A percentile compares a stretch with the other conserved stretches of the same genome.
Conservation (phyloP, 64 coral and sea anemone species). For the Dendrophyllia cribrosa region DNA sequence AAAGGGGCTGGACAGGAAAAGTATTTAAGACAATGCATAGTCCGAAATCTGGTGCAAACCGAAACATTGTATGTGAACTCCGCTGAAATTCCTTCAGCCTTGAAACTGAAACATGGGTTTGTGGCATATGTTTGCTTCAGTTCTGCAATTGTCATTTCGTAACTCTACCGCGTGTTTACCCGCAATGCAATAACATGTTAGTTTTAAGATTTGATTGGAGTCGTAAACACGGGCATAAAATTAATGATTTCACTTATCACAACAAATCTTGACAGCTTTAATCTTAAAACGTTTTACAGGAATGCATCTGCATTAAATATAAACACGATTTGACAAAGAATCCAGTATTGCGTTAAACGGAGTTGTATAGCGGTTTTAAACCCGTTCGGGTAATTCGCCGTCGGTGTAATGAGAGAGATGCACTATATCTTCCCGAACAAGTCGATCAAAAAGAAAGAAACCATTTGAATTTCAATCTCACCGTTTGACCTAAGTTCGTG, state of each 20-base stretch:
- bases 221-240: background rate
- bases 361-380: too few relatives aligned
- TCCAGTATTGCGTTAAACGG: background rate
- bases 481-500: too few relatives aligned
- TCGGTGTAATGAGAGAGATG: too few relatives aligned
- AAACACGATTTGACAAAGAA: background rate
- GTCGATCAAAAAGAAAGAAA: too few relatives aligned
- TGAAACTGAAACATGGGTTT: too few relatives aligned
- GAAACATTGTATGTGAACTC: background rate
- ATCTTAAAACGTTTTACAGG: background rate
- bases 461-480: too few relatives aligned
- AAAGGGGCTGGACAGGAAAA: background rate
- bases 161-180: too few relatives aligned
- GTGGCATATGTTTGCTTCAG: background rate
- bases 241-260: background rate
- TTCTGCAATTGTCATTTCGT: background rate
- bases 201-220: background rate
- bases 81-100: background rate
- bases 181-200: too few relatives aligned
- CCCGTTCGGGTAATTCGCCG: too few relatives aligned
- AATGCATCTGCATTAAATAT: background rate
- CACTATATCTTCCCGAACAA: too few relatives aligned
- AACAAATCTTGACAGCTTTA: conserved; percentile 1
- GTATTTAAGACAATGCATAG: background rate
- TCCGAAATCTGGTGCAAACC: background rate